Conservation (phyloP, 2,797 vertebrate species). For the Psittacula echo region DNA sequence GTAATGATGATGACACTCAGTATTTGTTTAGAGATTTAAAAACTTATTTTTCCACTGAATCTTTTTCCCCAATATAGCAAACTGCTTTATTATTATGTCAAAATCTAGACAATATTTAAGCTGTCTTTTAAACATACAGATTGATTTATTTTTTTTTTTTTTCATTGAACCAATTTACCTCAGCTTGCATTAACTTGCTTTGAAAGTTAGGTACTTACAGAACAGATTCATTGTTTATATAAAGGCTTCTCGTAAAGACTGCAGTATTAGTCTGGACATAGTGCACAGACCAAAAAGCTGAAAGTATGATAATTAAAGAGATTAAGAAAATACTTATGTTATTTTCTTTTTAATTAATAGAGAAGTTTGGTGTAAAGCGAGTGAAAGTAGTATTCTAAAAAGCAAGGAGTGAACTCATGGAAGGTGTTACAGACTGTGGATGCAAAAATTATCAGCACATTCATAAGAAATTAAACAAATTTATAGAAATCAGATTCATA, state of each 20-base stretch:
- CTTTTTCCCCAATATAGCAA: not conserved
- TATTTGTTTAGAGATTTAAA: not conserved
- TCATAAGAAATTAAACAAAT: not conserved
- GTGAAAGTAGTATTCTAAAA: not conserved
- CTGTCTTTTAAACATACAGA: not conserved
- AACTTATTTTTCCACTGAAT: not conserved
- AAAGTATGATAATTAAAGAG: not conserved
- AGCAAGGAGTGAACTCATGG: not conserved
- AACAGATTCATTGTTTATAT: not conserved
- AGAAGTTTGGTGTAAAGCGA: not conserved
- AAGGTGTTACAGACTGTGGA: not conserved
- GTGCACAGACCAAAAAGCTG: not conserved
- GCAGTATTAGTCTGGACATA: not conserved
- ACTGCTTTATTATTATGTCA: not conserved
- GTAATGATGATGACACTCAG: not conserved
- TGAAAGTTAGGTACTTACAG: not conserved
- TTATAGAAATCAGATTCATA: not conserved
- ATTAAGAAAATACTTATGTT: not conserved
- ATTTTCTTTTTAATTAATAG: not conserved
- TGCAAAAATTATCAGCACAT: not conserved
- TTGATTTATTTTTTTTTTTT: not conserved
- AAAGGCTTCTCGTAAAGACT: not conserved
- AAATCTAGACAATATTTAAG: not conserved
- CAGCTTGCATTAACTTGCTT: not conserved
- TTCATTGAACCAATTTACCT: not conserved